phyloP scores from a whole-genome alignment of 2,888 invertebrate species.

The Nemurella pictetii region DNA sequence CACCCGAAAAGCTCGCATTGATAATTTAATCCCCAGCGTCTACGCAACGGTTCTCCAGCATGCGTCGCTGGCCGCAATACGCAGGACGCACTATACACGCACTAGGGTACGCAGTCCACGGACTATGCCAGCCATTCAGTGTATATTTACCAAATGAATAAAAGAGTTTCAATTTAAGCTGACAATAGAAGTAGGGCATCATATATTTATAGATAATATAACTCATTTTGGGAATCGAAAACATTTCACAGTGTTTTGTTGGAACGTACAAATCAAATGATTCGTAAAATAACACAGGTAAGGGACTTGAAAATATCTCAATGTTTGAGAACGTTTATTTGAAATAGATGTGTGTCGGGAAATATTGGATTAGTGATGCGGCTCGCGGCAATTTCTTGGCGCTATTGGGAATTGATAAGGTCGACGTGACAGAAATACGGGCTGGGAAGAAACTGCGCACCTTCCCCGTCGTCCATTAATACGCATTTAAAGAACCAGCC shows the following conservation, averaged over 20 bases:
- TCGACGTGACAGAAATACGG: constrained; percentile 17
- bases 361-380: not conserved
- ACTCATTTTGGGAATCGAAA: not conserved
- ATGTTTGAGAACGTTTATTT: not conserved
- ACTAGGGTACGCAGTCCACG: not conserved
- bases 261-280: not conserved
- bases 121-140: not conserved
- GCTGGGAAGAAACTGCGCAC: not conserved
- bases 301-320: not conserved
- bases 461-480: constrained; percentile 13
- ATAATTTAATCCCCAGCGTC: not conserved
- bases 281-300: not conserved
- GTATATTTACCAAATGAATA: constrained; percentile 1
- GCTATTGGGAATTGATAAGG: constrained; percentile 28
- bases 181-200: not conserved
- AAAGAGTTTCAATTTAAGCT: not conserved
- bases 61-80: no score
- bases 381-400: not conserved
- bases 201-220: not conserved
- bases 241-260: not conserved
- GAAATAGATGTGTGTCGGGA: not conserved
- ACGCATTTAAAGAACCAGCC: not conserved
- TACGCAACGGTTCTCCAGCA: not conserved
- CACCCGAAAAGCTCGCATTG: not conserved
- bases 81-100: no score